phyloP scores from a whole-genome alignment of 92 coral and sea anemone species.

The Palythoa grandis region DNA sequence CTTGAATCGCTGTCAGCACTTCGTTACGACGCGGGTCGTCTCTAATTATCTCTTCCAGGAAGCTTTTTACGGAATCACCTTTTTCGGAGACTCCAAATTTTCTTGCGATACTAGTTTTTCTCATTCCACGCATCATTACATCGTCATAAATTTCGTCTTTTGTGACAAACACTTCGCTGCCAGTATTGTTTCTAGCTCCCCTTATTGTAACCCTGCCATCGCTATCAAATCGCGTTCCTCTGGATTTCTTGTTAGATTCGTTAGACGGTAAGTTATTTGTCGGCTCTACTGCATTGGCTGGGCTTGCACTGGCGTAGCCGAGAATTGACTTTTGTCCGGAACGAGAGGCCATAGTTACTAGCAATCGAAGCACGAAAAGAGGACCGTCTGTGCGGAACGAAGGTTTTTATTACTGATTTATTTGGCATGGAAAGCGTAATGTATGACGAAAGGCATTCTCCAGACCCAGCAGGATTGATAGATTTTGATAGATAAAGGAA shows the following conservation, averaged over 20 bases:
- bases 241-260: not conserved
- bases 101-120: not conserved
- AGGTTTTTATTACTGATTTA: too few species aligned
- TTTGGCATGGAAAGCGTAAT: too few species aligned
- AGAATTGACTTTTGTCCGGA: not conserved
- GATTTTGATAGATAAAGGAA: too few species aligned
- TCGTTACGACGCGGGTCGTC: not conserved
- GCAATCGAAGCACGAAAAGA: too few species aligned
- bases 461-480: too few species aligned
- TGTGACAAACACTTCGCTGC: not conserved
- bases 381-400: too few species aligned
- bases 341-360: too few species aligned
- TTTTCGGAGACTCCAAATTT: slow-evolving; percentile 1
- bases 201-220: not conserved
- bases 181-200: not conserved
- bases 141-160: not conserved
- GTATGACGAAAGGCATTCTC: too few species aligned
- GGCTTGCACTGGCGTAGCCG: too few species aligned
- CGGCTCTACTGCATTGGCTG: too few species aligned
- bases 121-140: not conserved
- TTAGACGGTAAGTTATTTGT: too few species aligned
- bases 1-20: not conserved
- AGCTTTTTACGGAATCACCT: not conserved
- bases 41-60: not conserved
- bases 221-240: not conserved